Evolutionary conservation across 2,113 vertebrate species (phyloP), one percentile per base, ranked within the genome.

Genomic region (Sebastes schlegelii): DNA sequence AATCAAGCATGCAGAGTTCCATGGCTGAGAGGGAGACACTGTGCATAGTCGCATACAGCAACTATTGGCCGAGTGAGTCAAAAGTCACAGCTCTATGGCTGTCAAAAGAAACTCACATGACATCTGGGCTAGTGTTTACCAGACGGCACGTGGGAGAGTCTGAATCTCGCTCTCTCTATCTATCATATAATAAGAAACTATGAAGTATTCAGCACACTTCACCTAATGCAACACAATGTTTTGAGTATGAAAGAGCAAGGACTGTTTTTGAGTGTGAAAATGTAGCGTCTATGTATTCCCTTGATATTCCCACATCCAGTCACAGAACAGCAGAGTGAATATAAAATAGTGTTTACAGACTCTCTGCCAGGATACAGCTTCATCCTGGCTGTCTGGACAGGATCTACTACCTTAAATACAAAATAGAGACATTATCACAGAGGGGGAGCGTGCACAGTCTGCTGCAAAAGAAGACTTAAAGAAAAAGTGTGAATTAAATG

Each of bases 281-380:
- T 45, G 14, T 23, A 58, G 46, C 16, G 21, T 68, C 17, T 48
- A 8, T 57, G 51, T 69, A 75, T 83, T 87, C 66, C 79, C 60
- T 67, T 75, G 68, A 79, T 80, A 74, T 48, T 80, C 78, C 11
- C 55, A 60, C 17, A 46, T 74, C 40, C 26, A 70, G 67, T 40
- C 48, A 72, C 26, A 78, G 43, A 81, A 43, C 26, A 74, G 77
- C 68, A 67, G 64, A 66, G 74, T 79, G 77, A 86, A 90, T 84
- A 86, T 71, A 65, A 80, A 79, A 74, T n/a, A 19, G 11, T 83
- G 67, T 86, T 83, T 79, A 78, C 40, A 69, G 76, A 62, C 66
- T 52, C 63, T 49, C 26, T 63, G 68, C 11, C 21, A 43, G 46
- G 26, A 63, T 54, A 75, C 65, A 72, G 61, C 62, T 77, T 74